Percentiles rank a stretch among this genome's conserved stretches.
Conservation (phyloP, 1,140 invertebrate species). For the Argopecten irradians region DNA sequence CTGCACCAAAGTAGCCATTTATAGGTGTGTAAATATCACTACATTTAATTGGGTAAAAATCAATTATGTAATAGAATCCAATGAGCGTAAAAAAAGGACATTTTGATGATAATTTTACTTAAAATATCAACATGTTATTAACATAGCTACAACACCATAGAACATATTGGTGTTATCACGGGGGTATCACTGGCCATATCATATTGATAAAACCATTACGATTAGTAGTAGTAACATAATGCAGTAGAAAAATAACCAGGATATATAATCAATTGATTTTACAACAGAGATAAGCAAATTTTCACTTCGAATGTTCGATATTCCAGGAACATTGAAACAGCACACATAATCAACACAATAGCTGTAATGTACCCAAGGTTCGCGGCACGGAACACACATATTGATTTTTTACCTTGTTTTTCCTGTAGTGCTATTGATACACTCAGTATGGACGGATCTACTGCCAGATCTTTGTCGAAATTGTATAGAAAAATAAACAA, state of each 20-base stretch:
- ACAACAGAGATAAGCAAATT: not conserved
- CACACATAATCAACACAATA: not conserved
- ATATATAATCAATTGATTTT: not conserved
- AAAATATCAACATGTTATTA: too few relatives aligned
- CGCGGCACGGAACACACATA: not conserved
- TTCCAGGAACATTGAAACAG: not conserved
- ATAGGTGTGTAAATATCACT: too few relatives aligned
- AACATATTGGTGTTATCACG: too few relatives aligned
- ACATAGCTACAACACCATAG: too few relatives aligned
- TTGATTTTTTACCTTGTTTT: not conserved
- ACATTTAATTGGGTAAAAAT: too few relatives aligned
- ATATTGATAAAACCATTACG: too few relatives aligned
- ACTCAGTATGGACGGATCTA: not conserved
- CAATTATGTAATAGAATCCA: too few relatives aligned
- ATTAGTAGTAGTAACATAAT: too few relatives aligned
- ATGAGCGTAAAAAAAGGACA: too few relatives aligned
- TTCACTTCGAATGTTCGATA: not conserved
- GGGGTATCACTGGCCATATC: too few relatives aligned
- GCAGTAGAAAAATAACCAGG: not conserved
- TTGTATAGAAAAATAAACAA: conserved; percentile 1
- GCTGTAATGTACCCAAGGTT: not conserved
- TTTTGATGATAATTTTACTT: too few relatives aligned
- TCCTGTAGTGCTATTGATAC: not conserved
- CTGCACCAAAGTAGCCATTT: too few relatives aligned
- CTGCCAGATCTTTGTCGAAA: not conserved